phyloP scores from a whole-genome alignment of 2,888 invertebrate species.

The Tupiocoris notatus region DNA sequence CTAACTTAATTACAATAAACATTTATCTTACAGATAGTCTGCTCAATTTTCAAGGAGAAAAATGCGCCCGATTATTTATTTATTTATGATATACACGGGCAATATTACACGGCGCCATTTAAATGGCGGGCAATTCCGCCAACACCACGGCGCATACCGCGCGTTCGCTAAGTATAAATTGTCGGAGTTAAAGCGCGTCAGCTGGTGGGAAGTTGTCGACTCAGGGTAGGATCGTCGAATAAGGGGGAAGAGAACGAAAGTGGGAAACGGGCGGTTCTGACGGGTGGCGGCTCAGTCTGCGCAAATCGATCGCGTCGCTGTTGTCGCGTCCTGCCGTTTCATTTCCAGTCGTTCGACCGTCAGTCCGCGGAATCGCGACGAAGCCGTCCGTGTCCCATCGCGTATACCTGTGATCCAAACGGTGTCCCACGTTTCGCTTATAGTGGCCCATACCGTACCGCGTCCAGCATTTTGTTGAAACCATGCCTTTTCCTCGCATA shows the following conservation, averaged over 20 bases:
- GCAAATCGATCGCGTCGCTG: constrained; percentile 41
- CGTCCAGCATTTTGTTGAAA: too few relatives aligned
- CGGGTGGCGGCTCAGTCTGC: constrained; percentile 31
- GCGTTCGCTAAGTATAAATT: too few relatives aligned
- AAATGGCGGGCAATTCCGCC: too few relatives aligned
- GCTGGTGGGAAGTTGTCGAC: not conserved
- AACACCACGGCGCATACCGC: too few relatives aligned
- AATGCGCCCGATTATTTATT: too few relatives aligned
- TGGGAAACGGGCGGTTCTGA: not conserved
- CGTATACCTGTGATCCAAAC: not conserved
- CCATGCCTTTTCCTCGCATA: too few relatives aligned
- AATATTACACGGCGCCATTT: too few relatives aligned
- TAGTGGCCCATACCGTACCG: not conserved
- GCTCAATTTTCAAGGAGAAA: too few relatives aligned
- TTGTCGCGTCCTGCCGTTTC: not conserved
- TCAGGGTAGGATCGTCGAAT: not conserved
- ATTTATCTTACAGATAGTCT: too few relatives aligned
- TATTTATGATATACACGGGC: too few relatives aligned
- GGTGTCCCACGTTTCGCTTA: not conserved
- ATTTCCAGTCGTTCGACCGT: not conserved
- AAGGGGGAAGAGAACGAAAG: not conserved
- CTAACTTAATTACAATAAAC: too few relatives aligned
- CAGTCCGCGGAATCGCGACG: not conserved
- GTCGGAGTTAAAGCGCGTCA: too few relatives aligned
- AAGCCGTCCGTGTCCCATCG: not conserved